phyloP scores from a whole-genome alignment of 2,113 vertebrate species.

The Gymnorhina tibicen region DNA sequence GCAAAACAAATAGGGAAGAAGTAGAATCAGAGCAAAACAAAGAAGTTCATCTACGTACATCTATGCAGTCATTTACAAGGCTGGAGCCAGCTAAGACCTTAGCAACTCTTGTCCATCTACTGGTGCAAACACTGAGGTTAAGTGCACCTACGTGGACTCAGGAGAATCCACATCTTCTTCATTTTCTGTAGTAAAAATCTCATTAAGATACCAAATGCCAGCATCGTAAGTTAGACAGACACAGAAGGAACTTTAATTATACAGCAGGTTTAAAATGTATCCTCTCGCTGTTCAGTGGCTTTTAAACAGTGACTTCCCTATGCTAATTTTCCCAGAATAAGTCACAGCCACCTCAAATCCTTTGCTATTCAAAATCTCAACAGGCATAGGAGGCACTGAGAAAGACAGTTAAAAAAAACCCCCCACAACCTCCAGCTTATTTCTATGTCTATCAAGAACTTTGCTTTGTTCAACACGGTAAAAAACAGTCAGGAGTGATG shows the following conservation, averaged over 20 bases:
- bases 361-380: background rate
- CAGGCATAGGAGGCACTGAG: background rate
- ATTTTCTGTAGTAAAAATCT: background rate
- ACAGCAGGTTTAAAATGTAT: background rate
- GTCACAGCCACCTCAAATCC: background rate
- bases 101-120: background rate
- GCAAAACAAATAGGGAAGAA: background rate
- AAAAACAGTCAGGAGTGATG: background rate
- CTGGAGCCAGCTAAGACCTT: background rate
- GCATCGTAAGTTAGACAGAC: background rate
- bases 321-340: background rate
- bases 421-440: background rate
- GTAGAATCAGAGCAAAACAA: background rate
- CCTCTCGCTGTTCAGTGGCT: background rate
- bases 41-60: background rate
- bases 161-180: background rate
- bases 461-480: background rate
- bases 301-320: background rate
- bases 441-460: background rate
- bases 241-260: background rate
- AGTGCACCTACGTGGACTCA: accelerated
- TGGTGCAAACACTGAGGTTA: background rate
- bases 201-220: background rate
- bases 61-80: accelerated
- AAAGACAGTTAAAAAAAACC: background rate